These are phyloP conservation scores for Larimichthys polyactis DNA, from an alignment of 2,113 vertebrate species.

Conservation along the genomic window DNA sequence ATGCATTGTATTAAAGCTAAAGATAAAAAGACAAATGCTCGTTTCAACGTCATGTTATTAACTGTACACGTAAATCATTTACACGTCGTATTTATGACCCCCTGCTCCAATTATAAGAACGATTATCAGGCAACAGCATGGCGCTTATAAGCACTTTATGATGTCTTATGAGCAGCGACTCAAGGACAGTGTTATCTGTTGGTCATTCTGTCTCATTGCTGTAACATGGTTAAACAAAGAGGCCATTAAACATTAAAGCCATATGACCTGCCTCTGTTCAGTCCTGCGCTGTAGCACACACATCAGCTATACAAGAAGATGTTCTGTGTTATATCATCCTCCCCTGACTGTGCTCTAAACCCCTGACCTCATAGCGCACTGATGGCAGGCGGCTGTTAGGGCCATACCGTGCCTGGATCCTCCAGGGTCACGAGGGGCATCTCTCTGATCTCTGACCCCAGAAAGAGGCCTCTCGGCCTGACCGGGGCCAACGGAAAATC, in stretches of 20 bases:
- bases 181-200: slow-evolving; percentile 14
- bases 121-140: slow-evolving; percentile 6
- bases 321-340: slow-evolving; percentile 50
- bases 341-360: slow-evolving; percentile 19
- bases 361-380: slow-evolving; percentile 47
- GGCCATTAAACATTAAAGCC: not conserved
- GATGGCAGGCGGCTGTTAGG: slow-evolving; percentile 32
- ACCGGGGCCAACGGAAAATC: slow-evolving; percentile 65
- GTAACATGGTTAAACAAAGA: not conserved
- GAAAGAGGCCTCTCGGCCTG: slow-evolving; percentile 67
- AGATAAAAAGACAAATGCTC: not conserved
- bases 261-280: not conserved
- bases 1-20: slow-evolving; percentile 1
- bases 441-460: slow-evolving; percentile 76
- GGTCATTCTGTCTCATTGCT: slow-evolving; percentile 10
- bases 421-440: slow-evolving; percentile 69
- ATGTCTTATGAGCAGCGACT: slow-evolving; percentile 6
- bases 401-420: slow-evolving; percentile 42
- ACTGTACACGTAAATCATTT: slow-evolving; percentile 26
- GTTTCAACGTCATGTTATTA: not conserved
- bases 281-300: slow-evolving; percentile 1
- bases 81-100: slow-evolving; percentile 2
- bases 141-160: slow-evolving; percentile 35
- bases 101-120: not conserved
- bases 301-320: slow-evolving; percentile 18